These are phyloP conservation scores for Fopius arisanus DNA, from an alignment of 1,140 invertebrate genomes.

Conservation along the genomic window DNA sequence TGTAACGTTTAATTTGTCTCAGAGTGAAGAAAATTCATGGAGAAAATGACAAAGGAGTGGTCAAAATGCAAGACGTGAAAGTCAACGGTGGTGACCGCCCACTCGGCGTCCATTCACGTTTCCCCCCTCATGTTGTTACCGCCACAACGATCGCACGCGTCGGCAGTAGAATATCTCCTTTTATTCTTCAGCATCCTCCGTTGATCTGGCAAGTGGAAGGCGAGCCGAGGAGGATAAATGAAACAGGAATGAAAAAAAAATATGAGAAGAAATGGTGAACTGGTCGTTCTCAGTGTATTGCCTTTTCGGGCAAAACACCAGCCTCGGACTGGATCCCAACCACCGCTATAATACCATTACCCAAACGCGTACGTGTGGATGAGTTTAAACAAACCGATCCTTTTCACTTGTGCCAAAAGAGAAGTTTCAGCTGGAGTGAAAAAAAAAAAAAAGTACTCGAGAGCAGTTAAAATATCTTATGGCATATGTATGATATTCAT, in stretches of 20 bases:
- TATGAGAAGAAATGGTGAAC: conserved; percentile 2
- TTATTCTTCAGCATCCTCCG: conserved; percentile 5
- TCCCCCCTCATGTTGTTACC: conserved; percentile 24
- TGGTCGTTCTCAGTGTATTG: conserved; percentile 13
- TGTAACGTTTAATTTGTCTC: no score
- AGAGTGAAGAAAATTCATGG: background rate
- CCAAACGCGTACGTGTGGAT: background rate
- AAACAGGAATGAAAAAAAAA: conserved; percentile 1
- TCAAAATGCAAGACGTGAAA: conserved; percentile 2
- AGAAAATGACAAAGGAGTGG: background rate
- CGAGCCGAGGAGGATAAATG: conserved; percentile 12
- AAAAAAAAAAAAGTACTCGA: background rate
- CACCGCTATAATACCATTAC: conserved; percentile 10
- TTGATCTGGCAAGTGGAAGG: conserved; percentile 14
- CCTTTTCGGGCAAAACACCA: conserved; percentile 11
- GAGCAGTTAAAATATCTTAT: background rate
- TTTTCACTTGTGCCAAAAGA: background rate
- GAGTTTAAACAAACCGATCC: background rate
- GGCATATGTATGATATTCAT: background rate
- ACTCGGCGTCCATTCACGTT: conserved; percentile 33
- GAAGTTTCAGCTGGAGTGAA: background rate
- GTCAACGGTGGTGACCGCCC: conserved; percentile 32
- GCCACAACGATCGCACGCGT: conserved; percentile 14
- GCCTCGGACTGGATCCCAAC: conserved; percentile 8
- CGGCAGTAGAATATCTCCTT: background rate